phyloP scores from a whole-genome alignment of 2,113 vertebrate genomes.

The Dendrocopos noguchii region DNA sequence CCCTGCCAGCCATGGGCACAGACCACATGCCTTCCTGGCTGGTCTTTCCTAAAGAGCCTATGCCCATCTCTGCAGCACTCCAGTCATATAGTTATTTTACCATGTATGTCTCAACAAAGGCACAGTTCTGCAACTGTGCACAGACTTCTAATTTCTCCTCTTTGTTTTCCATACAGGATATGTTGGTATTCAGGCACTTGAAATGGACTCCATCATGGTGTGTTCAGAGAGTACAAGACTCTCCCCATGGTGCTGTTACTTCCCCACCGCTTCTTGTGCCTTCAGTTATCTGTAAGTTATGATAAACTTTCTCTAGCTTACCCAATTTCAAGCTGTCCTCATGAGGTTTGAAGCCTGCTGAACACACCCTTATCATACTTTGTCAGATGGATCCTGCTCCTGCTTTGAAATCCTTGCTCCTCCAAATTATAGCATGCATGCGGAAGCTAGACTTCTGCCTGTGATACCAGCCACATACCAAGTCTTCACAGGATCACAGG shows the following conservation, averaged over 20 bases:
- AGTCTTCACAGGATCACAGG: too few relatives aligned
- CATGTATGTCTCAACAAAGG: accelerated
- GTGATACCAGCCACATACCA: not conserved
- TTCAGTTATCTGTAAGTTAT: not conserved
- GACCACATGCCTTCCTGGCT: too few relatives aligned
- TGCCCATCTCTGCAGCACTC: not conserved
- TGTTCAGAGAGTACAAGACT: not conserved
- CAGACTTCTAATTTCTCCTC: not conserved
- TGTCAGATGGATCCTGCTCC: not conserved
- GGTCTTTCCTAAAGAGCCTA: too few relatives aligned
- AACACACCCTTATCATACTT: not conserved
- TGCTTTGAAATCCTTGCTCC: not conserved
- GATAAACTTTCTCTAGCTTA: not conserved
- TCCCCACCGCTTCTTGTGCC: not conserved
- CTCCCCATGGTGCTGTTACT: not conserved
- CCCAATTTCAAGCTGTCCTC: not conserved
- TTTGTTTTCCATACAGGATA: not conserved
- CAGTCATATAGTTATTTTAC: not conserved
- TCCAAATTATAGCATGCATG: accelerated
- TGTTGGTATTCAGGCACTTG: not conserved
- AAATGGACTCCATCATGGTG: accelerated
- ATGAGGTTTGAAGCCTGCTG: not conserved
- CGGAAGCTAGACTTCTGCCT: not conserved
- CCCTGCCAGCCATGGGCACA: accelerated
- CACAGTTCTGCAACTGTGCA: not conserved